These are phyloP conservation scores for Acleris holmiana DNA, from an alignment of 2,888 invertebrate genomes.

Conservation along the genomic window DNA sequence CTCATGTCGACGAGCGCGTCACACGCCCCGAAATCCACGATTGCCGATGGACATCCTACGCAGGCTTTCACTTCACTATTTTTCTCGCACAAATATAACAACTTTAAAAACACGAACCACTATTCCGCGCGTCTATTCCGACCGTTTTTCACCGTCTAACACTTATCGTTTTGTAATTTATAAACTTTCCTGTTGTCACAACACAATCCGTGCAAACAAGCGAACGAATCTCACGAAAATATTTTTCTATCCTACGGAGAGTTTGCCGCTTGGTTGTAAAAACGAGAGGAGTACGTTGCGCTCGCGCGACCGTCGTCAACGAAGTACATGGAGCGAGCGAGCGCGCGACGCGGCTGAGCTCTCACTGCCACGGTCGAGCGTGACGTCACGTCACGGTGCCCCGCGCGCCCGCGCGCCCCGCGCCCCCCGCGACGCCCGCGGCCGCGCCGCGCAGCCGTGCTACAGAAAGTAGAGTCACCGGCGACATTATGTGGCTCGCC, in stretches of 20 bases:
- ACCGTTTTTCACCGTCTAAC: slow-evolving; percentile 63
- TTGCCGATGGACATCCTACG: slow-evolving; percentile 77
- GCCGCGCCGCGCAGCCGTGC: slow-evolving; percentile 70
- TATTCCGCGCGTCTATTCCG: slow-evolving; percentile 66
- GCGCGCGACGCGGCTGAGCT: slow-evolving; percentile 73
- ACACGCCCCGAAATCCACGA: slow-evolving; percentile 70
- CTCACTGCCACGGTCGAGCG: slow-evolving; percentile 83
- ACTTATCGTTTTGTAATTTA: slow-evolving; percentile 46
- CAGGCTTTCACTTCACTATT: slow-evolving; percentile 80
- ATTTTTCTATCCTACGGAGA: slow-evolving; percentile 51
- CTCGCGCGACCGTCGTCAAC: slow-evolving; percentile 80
- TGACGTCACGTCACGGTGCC: slow-evolving; percentile 74
- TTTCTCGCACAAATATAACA: slow-evolving; percentile 75
- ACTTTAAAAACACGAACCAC: slow-evolving; percentile 71
- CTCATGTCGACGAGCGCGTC: slow-evolving; percentile 86
- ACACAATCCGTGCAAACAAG: slow-evolving; percentile 73
- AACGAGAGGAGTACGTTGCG: slow-evolving; percentile 65
- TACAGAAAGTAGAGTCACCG: slow-evolving; percentile 79
- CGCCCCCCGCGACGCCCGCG: slow-evolving; percentile 54
- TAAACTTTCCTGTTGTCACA: slow-evolving; percentile 63
- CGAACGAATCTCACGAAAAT: slow-evolving; percentile 63
- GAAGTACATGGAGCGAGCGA: slow-evolving; percentile 78
- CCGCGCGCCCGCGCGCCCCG: slow-evolving; percentile 51
- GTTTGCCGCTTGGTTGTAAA: slow-evolving; percentile 64
- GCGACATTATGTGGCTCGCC: slow-evolving; percentile 77